Evolutionary conservation across 2,797 vertebrate genomes (phyloP), one percentile per base, ranked within the genome.

Genomic region (Sebastes kiyomatsui): DNA sequence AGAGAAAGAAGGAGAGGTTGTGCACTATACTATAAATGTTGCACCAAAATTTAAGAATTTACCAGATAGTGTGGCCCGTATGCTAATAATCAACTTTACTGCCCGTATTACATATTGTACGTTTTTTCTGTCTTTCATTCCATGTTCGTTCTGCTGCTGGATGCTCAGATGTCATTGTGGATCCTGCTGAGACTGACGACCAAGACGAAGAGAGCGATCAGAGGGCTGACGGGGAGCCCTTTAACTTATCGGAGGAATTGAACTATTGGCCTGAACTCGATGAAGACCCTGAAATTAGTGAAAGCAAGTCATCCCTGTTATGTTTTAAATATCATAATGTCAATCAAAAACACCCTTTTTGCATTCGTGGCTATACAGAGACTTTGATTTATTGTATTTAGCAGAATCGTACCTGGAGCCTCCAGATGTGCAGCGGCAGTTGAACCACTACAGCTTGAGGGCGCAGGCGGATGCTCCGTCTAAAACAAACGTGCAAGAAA

Each of bases 381-480:
- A 27, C 3, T 11, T 1, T 54, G 84, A 92, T 95, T 62, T 62
- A 8, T 69, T 76, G 2, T 23, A 5, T 55, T 55, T 22, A 8
- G 76, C 80, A 98, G 97, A 96, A 69, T 96, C 94, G 0, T 98
- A 97, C 93, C 95, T 93, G 0, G 97, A 98, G 81, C 97, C 97
- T 59, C 97, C 96, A 1, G 96, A 97, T 68, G 97, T 99, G 75
- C 97, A 97, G 91, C 96, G 97, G 61, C 97, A 98, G 94, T 87
- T 98, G 88, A 96, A 95, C 90, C 97, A 97, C 88, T 97, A 97
- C 82, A 96, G 93, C 82, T 94, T 95, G 1, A 96, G 97, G 59
- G 95, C 97, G 16, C 96, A 94, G 78, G 95, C 85, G 68, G 93
- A 93, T 2, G 88, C 87, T 59, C 92, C 92, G 2, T 30, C 88